Percentiles rank a stretch among this genome's conserved stretches.
Conservation (phyloP, 1,140 invertebrate genomes). For the Anadara kagoshimensis region DNA sequence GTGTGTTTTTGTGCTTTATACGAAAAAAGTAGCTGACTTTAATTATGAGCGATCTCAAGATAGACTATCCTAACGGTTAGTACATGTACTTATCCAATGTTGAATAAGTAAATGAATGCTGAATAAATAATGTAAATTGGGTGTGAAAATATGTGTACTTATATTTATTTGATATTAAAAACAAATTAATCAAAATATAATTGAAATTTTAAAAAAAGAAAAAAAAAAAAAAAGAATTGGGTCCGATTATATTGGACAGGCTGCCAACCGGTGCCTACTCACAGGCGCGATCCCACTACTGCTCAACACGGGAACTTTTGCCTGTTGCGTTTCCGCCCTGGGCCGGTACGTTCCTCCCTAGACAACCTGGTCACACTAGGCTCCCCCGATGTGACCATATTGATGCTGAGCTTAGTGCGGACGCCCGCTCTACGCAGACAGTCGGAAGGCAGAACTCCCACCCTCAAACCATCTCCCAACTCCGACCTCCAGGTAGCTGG, state of each 20-base stretch:
- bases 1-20: too few species aligned
- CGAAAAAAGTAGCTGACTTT: too few species aligned
- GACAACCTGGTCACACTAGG: conserved; percentile 86
- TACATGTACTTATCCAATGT: too few species aligned
- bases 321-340: conserved; percentile 97
- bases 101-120: too few species aligned
- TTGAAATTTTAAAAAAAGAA: too few species aligned
- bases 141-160: too few species aligned
- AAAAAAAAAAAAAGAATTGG: conserved; percentile 85
- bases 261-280: conserved; percentile 89
- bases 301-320: conserved; percentile 96
- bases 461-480: conserved; percentile 88
- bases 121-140: too few species aligned
- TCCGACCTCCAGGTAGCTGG: conserved; percentile 86
- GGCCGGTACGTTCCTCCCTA: conserved; percentile 95
- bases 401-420: conserved; percentile 86
- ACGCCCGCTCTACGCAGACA: conserved; percentile 76
- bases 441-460: conserved; percentile 77
- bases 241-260: conserved; percentile 91
- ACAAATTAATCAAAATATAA: too few species aligned
- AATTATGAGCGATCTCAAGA: too few species aligned
- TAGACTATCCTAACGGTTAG: too few species aligned
- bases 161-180: too few species aligned
- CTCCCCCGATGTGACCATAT: conserved; percentile 89
- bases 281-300: conserved; percentile 98